phyloP scores from a whole-genome alignment of 2,888 invertebrate genomes.

The Yponomeuta plumbellus region DNA sequence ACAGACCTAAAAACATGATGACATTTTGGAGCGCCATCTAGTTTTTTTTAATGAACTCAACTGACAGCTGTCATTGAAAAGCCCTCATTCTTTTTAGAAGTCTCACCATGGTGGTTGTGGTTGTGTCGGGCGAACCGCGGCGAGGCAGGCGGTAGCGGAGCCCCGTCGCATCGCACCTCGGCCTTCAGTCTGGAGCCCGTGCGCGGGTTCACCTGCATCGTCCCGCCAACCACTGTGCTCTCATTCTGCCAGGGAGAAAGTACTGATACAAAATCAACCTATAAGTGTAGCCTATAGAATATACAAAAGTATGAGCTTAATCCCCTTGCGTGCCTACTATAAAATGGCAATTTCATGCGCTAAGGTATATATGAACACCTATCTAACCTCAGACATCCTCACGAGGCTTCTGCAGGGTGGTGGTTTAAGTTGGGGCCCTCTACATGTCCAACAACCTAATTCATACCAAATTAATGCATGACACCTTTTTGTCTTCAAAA shows the following conservation, averaged over 20 bases:
- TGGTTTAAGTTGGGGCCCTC: too few species aligned
- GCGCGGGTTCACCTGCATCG: slow-evolving; percentile 77
- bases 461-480: too few species aligned
- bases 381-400: too few species aligned
- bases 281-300: too few species aligned
- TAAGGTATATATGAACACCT: not conserved
- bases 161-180: slow-evolving; percentile 66
- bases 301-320: not conserved
- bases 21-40: too few species aligned
- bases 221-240: slow-evolving; percentile 38
- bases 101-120: slow-evolving; percentile 75
- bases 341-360: not conserved
- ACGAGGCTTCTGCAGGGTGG: too few species aligned
- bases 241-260: slow-evolving; percentile 41
- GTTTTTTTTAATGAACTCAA: too few species aligned
- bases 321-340: not conserved
- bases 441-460: too few species aligned
- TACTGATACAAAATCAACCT: not conserved
- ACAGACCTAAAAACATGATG: too few species aligned
- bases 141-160: slow-evolving; percentile 73
- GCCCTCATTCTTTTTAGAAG: too few species aligned
- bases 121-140: slow-evolving; percentile 83
- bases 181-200: slow-evolving; percentile 79
- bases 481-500: too few species aligned
- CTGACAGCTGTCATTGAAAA: too few species aligned